phyloP scores from a whole-genome alignment of 2,888 invertebrate genomes.

The Brachypterus glaber region DNA sequence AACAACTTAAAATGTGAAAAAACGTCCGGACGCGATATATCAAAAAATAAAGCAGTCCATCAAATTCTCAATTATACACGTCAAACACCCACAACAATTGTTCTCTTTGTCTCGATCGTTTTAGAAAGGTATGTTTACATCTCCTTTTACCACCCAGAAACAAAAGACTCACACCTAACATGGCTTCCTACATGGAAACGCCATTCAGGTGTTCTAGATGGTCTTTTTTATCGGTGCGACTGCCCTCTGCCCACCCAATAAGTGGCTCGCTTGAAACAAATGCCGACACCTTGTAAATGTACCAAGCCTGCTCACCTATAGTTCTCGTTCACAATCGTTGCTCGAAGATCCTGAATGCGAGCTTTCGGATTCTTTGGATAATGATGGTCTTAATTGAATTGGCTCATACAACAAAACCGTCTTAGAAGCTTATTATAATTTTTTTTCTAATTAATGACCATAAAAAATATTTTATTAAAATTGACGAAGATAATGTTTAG shows the following conservation, averaged over 20 bases:
- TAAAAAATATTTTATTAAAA: no score
- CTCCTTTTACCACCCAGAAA: constrained; percentile 40
- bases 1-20: constrained; percentile 8
- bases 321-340: constrained; percentile 19
- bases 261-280: constrained; percentile 36
- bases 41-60: constrained; percentile 29
- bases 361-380: no score
- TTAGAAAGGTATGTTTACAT: constrained; percentile 13
- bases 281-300: constrained; percentile 35
- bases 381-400: no score
- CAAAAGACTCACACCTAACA: constrained; percentile 38
- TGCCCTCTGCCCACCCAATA: constrained; percentile 40
- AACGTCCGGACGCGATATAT: constrained; percentile 16
- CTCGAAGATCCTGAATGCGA: no score
- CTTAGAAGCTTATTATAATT: no score
- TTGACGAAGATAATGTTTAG: no score
- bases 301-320: no score
- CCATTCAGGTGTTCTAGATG: constrained; percentile 39
- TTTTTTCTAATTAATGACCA: no score
- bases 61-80: constrained; percentile 34
- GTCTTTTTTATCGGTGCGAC: constrained; percentile 35
- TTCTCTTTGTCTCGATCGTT: constrained; percentile 3
- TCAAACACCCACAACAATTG: constrained; percentile 23
- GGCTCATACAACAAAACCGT: no score
- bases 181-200: constrained; percentile 40